Evolutionary conservation across 2,113 vertebrate genomes (phyloP), one percentile per base, ranked within the genome.

Genomic region (Equus quagga): DNA sequence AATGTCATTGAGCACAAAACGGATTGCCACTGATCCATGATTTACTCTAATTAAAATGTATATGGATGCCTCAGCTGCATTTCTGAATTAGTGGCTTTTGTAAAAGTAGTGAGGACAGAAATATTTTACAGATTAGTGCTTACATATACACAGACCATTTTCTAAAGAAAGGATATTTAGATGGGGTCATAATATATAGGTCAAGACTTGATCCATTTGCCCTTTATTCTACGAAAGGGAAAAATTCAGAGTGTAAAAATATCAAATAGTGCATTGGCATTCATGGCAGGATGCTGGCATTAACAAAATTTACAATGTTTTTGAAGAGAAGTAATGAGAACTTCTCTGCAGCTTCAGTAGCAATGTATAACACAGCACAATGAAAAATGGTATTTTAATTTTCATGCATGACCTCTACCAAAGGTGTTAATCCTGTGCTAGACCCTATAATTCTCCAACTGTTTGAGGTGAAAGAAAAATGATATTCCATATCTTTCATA

Each of bases 281-380:
- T 95, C 96, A 96, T 73, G 19, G 89, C 41, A 88, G 54, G 46
- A 89, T 81, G 54, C 93, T 94, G 64, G 86, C 31, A 97, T 97
- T 97, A 90, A 97, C 58, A 98, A 84, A 97, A 98, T 98, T 98
- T 98, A 97, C 86, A 98, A 31, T 98, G 97, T 97, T 97, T 98
- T 97, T 93, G 96, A 97, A 96, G 72, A 84, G 93, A 97, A 92
- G 86, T 96, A 98, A 97, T 95, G 94, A 97, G 95, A 96, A 92
- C 28, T 17, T 96, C 69, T 97, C 54, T 90, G 93, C 69, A 96
- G 95, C 46, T 93, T 97, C 89, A 95, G 82, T 83, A 87, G 64
- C 96, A 76, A 67, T 80, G 41, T 78, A 78, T 91, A 97, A 93
- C n/a, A 75, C 1, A 92, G 58, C 69, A 97, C 31, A 65, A 49